phyloP scores from a whole-genome alignment of 2,888 invertebrate species.

The Antheraea assamensis region DNA sequence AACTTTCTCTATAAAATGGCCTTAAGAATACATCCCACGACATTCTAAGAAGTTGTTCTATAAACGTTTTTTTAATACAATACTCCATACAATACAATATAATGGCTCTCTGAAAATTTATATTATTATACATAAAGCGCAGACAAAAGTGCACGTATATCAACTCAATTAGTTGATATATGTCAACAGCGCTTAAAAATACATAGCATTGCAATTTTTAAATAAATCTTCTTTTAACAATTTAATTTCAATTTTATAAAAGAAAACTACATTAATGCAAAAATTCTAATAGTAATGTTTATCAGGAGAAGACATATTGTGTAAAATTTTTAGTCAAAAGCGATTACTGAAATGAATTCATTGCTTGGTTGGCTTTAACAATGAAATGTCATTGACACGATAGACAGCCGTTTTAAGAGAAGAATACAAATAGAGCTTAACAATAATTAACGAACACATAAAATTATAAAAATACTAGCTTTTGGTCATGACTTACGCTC shows the following conservation, averaged over 20 bases:
- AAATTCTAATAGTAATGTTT: neutral
- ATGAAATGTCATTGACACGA: neutral
- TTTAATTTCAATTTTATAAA: neutral
- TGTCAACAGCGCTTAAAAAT: neutral
- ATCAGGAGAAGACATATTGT: neutral
- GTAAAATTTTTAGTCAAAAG: neutral
- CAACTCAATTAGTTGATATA: neutral
- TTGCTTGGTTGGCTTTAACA: neutral
- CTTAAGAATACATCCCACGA: slow-evolving; percentile 31
- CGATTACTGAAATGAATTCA: neutral
- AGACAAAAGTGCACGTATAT: slow-evolving; percentile 4
- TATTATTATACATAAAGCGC: neutral
- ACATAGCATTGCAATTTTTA: neutral
- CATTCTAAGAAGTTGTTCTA: slow-evolving; percentile 23
- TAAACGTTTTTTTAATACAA: slow-evolving; percentile 5
- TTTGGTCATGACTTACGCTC: too few species aligned
- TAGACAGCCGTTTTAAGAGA: neutral
- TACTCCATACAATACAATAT: neutral
- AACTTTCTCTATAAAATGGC: slow-evolving; percentile 40
- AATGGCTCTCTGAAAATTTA: neutral
- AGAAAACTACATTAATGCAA: neutral
- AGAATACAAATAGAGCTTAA: neutral
- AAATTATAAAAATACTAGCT: neutral
- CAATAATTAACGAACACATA: neutral
- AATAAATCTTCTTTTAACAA: neutral